phyloP scores from a whole-genome alignment of 1,140 invertebrate species.

The Chironomus tepperi region DNA sequence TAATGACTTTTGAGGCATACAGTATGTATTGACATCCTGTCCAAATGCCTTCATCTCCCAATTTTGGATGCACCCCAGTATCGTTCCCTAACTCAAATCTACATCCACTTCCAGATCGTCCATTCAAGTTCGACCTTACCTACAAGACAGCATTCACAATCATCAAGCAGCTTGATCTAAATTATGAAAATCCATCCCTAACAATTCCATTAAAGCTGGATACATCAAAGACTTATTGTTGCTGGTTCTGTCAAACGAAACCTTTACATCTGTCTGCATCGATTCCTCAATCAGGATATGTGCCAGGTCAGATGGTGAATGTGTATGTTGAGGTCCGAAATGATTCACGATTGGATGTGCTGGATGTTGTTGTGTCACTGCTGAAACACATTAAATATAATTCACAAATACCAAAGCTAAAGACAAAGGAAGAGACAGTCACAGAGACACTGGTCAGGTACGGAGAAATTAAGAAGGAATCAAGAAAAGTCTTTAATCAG shows the following conservation, averaged over 20 bases:
- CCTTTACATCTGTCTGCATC: background rate
- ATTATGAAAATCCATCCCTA: conserved; percentile 34
- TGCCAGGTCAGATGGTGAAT: background rate
- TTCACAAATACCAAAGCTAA: conserved; percentile 43
- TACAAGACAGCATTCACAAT: conserved; percentile 63
- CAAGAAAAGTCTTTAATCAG: background rate
- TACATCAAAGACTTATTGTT: background rate
- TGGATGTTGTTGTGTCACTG: conserved; percentile 43
- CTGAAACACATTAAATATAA: conserved; percentile 41
- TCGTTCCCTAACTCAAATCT: too few relatives aligned
- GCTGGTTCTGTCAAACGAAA: background rate
- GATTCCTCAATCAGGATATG: background rate
- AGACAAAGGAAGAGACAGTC: conserved; percentile 46
- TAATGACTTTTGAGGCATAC: too few relatives aligned
- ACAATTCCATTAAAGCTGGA: background rate
- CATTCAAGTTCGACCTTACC: conserved; percentile 66
- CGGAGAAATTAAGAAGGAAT: conserved; percentile 43
- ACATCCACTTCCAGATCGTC: conserved; percentile 46
- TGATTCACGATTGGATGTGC: conserved; percentile 44
- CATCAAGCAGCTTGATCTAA: conserved; percentile 61
- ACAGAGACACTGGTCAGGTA: conserved; percentile 45
- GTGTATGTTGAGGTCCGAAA: background rate
- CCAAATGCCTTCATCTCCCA: too few relatives aligned
- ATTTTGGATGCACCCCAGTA: too few relatives aligned
- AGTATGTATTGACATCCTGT: too few relatives aligned